Percentiles rank a stretch among this genome's conserved stretches.
phyloP scores from a whole-genome alignment of 2,888 invertebrate species.

The Agonopterix arenella region DNA sequence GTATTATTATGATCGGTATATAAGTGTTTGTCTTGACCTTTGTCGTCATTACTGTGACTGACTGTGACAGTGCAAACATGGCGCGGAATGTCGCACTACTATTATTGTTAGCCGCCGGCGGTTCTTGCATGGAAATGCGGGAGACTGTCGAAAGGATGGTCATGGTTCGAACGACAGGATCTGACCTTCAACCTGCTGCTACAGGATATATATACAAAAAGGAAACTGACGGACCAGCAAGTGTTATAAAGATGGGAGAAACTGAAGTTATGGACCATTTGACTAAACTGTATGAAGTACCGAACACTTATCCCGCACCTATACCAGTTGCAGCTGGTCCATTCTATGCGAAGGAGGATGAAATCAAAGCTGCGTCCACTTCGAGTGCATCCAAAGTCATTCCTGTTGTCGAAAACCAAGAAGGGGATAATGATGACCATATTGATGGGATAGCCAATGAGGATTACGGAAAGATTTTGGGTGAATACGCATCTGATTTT shows the following conservation, averaged over 20 bases:
- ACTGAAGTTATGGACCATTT: constrained; percentile 62
- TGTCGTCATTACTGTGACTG: constrained; percentile 50
- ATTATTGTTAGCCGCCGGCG: constrained; percentile 34
- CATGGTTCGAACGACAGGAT: constrained; percentile 72
- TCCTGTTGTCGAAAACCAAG: constrained; percentile 57
- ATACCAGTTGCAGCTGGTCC: constrained; percentile 38
- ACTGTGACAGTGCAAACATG: constrained; percentile 46
- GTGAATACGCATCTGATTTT: constrained; percentile 43
- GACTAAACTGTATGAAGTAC: constrained; percentile 51
- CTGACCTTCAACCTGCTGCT: constrained; percentile 77
- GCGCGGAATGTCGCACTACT: constrained; percentile 41
- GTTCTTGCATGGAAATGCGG: constrained; percentile 59
- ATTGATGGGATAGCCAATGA: constrained; percentile 50
- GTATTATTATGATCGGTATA: constrained; percentile 62
- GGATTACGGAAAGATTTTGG: constrained; percentile 48
- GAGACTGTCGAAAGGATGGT: constrained; percentile 73
- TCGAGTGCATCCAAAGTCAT: constrained; percentile 40
- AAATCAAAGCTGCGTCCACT: constrained; percentile 40
- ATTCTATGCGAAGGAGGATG: constrained; percentile 41
- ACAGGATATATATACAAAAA: constrained; percentile 76
- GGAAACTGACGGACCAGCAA: constrained; percentile 61
- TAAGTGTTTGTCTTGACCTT: constrained; percentile 61
- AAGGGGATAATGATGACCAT: constrained; percentile 30
- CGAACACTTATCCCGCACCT: constrained; percentile 49
- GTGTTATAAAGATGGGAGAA: constrained; percentile 64